Evolutionary conservation across 2,797 vertebrate genomes (phyloP).

Genomic region (Thunnus albacares): DNA sequence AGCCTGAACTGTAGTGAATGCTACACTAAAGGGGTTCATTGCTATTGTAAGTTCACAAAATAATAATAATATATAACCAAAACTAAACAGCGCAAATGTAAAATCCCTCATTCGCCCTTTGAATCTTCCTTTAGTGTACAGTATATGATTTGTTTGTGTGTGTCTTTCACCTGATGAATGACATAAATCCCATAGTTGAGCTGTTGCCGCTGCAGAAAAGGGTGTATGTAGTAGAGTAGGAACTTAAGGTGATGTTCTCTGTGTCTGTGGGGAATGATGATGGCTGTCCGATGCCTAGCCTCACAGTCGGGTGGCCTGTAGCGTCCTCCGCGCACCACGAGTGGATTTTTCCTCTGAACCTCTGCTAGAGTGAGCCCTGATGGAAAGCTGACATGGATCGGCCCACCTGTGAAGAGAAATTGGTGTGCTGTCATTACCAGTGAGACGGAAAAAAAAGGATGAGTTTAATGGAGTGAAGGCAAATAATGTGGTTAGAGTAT

Average conservation of each 20-base stretch:
- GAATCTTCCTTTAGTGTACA: neutral
- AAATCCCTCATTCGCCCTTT: neutral
- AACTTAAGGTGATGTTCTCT: conserved; percentile 87
- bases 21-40: neutral
- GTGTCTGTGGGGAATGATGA: conserved; percentile 87
- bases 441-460: neutral
- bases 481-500: conserved; percentile 25
- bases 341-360: conserved; percentile 84
- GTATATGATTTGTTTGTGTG: neutral
- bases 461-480: neutral
- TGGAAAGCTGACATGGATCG: conserved; percentile 86
- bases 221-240: conserved; percentile 89
- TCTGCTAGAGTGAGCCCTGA: conserved; percentile 81
- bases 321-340: conserved; percentile 85
- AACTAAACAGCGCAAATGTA: neutral
- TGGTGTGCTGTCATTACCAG: neutral
- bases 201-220: conserved; percentile 89
- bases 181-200: conserved; percentile 89
- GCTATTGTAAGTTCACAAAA: neutral
- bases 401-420: conserved; percentile 80
- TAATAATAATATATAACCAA: neutral
- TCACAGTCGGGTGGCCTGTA: conserved; percentile 88
- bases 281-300: conserved; percentile 82
- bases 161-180: conserved; percentile 87
- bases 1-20: neutral